phyloP scores from a whole-genome alignment of 2,888 invertebrate species.

The Trachelus tabidus region DNA sequence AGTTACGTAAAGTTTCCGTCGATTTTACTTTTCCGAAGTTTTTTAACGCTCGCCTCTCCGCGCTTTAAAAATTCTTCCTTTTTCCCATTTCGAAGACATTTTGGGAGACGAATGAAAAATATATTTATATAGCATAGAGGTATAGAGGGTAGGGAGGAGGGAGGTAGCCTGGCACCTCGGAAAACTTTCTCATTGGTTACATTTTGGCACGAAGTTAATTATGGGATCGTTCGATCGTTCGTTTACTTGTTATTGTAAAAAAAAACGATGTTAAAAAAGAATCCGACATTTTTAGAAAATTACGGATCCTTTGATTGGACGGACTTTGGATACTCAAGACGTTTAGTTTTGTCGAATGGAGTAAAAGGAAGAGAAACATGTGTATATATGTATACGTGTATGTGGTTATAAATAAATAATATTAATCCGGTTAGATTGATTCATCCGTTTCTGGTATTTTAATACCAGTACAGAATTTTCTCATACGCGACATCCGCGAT shows the following conservation, averaged over 20 bases:
- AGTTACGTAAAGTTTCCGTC: neutral
- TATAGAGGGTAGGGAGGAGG: neutral
- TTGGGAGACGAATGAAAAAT: neutral
- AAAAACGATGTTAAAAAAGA: neutral
- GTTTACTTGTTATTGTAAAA: too few relatives aligned
- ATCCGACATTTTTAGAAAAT: neutral
- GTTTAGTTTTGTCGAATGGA: neutral
- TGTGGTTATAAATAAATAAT: neutral
- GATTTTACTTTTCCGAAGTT: neutral
- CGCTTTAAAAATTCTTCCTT: neutral
- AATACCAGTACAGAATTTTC: neutral
- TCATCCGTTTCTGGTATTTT: neutral
- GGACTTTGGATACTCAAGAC: neutral
- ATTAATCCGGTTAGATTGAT: neutral
- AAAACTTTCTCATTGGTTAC: constrained; percentile 47
- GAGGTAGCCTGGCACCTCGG: neutral
- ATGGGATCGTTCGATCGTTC: neutral
- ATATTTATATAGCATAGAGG: neutral
- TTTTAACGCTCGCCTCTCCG: neutral
- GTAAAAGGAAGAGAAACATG: neutral
- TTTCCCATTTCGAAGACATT: neutral
- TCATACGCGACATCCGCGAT: too few relatives aligned
- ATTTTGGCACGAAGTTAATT: constrained; percentile 53
- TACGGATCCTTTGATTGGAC: neutral
- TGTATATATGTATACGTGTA: neutral